Base-by-base conservation (phyloP, 2,797 vertebrate species). In the Triplophysa bombifrons region DNA sequence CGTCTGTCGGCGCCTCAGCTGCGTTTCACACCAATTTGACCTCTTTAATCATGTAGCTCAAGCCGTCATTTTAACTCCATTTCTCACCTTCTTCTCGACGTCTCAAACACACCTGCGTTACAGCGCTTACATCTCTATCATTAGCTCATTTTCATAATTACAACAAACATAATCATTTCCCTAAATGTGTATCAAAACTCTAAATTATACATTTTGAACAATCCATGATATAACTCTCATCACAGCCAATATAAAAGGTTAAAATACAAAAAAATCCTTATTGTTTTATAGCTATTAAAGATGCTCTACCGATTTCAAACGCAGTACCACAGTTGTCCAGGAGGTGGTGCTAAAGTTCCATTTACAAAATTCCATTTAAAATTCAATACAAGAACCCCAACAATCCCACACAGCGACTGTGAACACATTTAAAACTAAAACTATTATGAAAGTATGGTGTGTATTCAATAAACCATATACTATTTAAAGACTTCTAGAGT, bases 331-430 rank as follows among this genome's bases (percentile, higher is more conserved):
- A 38, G 58, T 56, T 76, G 3, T 82, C 83, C 87, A 86, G 80
- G 60, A 86, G 84, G 71, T 83, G 86, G 80, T 1, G 69, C 46
- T 78, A 46, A 34, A 61, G 76, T 3, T 72, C 77, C 64, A 79
- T 80, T 25, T 44, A 44, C 64, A 73, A 46, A 34, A 19, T 69
- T 14, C 16, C 22, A 50, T 55, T 64, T 76, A 58, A 72, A 76
- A 65, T 14, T 20, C 6, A 60, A 13, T 13, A 14, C 3, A 11
- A 0, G 1, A 11, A 41, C 10, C 10, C 41, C 41, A 41, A 41
- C 13, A 48, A 44, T 12, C 41, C 11, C 38, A 56, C 14, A 27
- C 22, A 5, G 19, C 9, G 16, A 27, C 1, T 48, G 17, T n/a
- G 6, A 30, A 30, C 13, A 58, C 8, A 10, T 56, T 58, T 22